These are phyloP conservation scores for Diarsia mendica DNA, from an alignment of 2,888 invertebrate genomes.

Conservation along the genomic window DNA sequence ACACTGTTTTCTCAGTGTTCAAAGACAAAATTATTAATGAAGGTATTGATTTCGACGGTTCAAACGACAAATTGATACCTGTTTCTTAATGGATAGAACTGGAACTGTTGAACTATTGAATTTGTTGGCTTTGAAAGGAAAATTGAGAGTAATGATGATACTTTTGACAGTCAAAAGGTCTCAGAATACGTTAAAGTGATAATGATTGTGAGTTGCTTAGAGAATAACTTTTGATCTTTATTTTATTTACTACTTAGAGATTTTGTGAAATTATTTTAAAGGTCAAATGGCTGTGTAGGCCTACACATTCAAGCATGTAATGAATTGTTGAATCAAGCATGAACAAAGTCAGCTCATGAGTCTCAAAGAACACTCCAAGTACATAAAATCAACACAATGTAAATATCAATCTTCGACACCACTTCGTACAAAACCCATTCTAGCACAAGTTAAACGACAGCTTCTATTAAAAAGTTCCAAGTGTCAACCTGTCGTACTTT, in stretches of 20 bases:
- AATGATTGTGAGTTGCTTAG: conserved; percentile 11
- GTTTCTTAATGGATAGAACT: conserved; percentile 52
- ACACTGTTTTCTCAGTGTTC: conserved; percentile 46
- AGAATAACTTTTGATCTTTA: background rate
- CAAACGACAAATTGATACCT: conserved; percentile 60
- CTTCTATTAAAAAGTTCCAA: conserved; percentile 61
- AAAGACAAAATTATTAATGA: conserved; percentile 66
- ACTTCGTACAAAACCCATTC: conserved; percentile 36
- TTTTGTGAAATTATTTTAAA: background rate
- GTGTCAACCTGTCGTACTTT: conserved; percentile 60
- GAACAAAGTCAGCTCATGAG: background rate
- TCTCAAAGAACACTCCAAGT: background rate
- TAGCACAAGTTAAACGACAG: conserved; percentile 35
- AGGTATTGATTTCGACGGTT: conserved; percentile 62
- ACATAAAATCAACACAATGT: conserved; percentile 21
- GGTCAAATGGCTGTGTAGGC: too few species aligned
- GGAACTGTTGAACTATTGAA: conserved; percentile 36
- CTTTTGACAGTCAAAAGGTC: conserved; percentile 30
- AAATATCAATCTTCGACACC: conserved; percentile 34
- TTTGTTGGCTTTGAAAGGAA: conserved; percentile 45
- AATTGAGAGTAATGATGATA: conserved; percentile 49
- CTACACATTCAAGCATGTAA: background rate
- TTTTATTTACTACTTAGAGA: background rate
- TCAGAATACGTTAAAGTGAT: conserved; percentile 11
- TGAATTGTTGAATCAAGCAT: background rate